Evolutionary conservation across 2,113 vertebrate genomes (phyloP).

Genomic region (Falco punctatus): DNA sequence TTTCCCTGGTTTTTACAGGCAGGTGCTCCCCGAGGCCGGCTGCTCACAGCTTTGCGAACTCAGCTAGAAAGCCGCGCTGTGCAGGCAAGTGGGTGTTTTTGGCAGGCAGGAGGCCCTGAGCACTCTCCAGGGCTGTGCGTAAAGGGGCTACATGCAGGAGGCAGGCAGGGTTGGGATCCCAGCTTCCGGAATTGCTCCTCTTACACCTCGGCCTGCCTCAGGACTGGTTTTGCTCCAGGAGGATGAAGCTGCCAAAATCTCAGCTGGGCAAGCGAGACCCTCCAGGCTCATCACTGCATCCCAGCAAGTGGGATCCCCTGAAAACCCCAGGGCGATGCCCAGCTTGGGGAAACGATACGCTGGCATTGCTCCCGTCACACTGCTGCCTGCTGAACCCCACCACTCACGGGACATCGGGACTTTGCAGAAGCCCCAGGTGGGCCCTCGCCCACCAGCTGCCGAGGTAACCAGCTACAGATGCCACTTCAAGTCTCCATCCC

Average conservation of each 20-base stretch:
- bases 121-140: rapidly evolving
- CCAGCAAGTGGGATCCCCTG: background rate
- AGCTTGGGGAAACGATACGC: rapidly evolving
- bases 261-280: background rate
- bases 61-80: rapidly evolving
- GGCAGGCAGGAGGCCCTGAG: background rate
- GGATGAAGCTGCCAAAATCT: background rate
- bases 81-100: background rate
- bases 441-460: background rate
- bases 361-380: rapidly evolving
- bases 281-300: rapidly evolving
- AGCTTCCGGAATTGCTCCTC: background rate
- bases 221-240: background rate
- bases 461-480: rapidly evolving
- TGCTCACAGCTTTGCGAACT: background rate
- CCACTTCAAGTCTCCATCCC: background rate
- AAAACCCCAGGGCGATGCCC: rapidly evolving
- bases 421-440: rapidly evolving
- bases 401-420: rapidly evolving
- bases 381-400: background rate
- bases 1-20: background rate
- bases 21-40: rapidly evolving
- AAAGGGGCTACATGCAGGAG: background rate
- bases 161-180: background rate
- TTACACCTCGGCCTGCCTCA: background rate